Base-by-base conservation (phyloP, 1,140 invertebrate species). In the Drosophila pectinifera region DNA sequence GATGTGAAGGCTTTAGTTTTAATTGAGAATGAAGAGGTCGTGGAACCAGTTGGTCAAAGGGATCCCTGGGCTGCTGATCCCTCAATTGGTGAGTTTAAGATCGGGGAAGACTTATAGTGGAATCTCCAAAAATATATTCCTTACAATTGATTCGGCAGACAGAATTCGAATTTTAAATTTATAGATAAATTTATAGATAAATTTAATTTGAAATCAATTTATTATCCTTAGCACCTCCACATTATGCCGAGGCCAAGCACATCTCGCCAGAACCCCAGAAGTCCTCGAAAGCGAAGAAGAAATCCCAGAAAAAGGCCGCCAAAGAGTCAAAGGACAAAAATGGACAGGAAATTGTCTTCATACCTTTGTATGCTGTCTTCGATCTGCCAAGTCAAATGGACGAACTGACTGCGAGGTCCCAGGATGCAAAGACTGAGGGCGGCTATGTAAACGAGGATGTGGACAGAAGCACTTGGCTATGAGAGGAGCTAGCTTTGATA, bases 341-440 rank as follows among this genome's bases (percentile, higher is more conserved):
- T 39, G 57, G 3, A 22, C 53, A 51, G 24, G 26, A 59, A 3
- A 38, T 53, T 24, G n/a, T 13, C 0, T 76, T 77, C 55, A 54
- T 41, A 0, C 90, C 90, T 0, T 45, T 90, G 14, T 91, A 91
- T 53, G 62, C 84, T 0, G 85, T 91, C 0, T 91, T 91, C 43
- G 73, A 90, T 51, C 46, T 91, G 11, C 45, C 64, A 8, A 70
- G 39, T 26, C 51, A 76, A 18, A 53, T 16, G 5, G 64, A 72
- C 4, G 31, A 54, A 22, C 10, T 14, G 0, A 72, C 38, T 57
- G 14, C 63, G 8, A 48, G 48, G 24, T 39, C 28, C 45, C 56
- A 56, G 22, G 14, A 14, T 26, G 28, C 6, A 0, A 56, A 45
- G 38, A 46, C 24, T 36, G 53, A 51, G 20, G 53, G 39, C 11